Conservation (phyloP, 1,140 invertebrate genomes). For the Monochamus saltuarius region DNA sequence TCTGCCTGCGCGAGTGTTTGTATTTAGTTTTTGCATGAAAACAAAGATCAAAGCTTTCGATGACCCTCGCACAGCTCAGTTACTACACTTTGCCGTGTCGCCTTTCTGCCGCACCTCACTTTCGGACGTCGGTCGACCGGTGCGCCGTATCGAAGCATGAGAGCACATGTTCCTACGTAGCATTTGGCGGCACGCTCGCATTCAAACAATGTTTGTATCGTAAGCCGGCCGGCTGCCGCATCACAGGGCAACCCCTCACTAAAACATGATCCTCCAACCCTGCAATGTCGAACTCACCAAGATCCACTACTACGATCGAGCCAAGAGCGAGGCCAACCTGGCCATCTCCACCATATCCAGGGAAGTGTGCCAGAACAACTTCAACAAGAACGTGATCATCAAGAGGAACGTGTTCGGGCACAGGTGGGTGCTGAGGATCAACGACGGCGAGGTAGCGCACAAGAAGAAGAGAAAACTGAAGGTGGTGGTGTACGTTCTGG, state of each 20-base stretch:
- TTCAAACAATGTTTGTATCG: conserved; percentile 11
- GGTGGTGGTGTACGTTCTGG: conserved; percentile 34
- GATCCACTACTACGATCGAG: conserved; percentile 45
- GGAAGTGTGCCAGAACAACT: conserved; percentile 38
- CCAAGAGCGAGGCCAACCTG: conserved; percentile 27
- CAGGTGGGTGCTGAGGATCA: conserved; percentile 46
- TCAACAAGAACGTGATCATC: conserved; percentile 38
- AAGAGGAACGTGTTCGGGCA: conserved; percentile 48
- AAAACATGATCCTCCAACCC: conserved; percentile 38
- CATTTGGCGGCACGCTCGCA: background rate
- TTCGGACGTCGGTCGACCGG: background rate
- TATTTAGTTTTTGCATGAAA: too few species aligned
- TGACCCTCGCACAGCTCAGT: too few species aligned
- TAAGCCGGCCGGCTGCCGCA: background rate
- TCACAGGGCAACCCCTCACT: background rate
- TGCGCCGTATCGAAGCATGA: background rate
- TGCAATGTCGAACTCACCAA: conserved; percentile 47
- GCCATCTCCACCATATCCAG: conserved; percentile 35
- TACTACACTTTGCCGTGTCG: too few species aligned
- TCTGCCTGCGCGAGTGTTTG: too few species aligned
- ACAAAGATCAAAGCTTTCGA: too few species aligned
- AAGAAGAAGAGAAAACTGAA: conserved; percentile 24
- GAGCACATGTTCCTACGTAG: background rate
- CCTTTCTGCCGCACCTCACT: too few species aligned
- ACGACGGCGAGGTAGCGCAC: conserved; percentile 23